Percentiles rank a stretch among this genome's conserved stretches.
Evolutionary conservation across 2,113 vertebrate species (phyloP).

Genomic region (Myotis lucifugus): DNA sequence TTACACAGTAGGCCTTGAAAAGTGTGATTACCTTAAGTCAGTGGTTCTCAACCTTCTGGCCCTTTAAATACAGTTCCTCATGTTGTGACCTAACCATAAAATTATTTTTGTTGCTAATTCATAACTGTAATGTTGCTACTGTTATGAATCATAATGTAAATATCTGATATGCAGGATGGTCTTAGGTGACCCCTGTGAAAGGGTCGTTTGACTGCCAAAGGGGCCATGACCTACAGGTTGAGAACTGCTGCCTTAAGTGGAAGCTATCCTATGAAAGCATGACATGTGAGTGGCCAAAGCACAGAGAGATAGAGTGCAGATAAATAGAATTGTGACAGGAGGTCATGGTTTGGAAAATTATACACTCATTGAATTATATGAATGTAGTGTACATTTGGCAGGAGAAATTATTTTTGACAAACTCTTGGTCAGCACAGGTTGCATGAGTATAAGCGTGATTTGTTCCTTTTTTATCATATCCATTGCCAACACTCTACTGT

Average conservation of each 20-base stretch:
- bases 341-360: not conserved
- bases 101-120: too few relatives aligned
- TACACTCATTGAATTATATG: not conserved
- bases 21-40: not conserved
- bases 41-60: too few relatives aligned
- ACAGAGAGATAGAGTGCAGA: not conserved
- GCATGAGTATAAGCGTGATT: not conserved
- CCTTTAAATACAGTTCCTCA: too few relatives aligned
- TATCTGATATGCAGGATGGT: too few relatives aligned
- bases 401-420: conserved; percentile 27
- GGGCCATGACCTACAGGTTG: too few relatives aligned
- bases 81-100: too few relatives aligned
- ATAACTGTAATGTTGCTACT: too few relatives aligned
- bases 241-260: not conserved
- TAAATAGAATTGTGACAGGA: conserved; percentile 34
- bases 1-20: not conserved
- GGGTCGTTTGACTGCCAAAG: too few relatives aligned
- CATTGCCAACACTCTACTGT: not conserved
- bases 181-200: too few relatives aligned
- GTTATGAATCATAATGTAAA: too few relatives aligned
- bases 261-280: not conserved
- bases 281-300: not conserved
- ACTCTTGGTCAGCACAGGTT: not conserved
- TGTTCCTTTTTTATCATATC: not conserved
- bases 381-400: not conserved